Percentiles rank a stretch among this genome's conserved stretches.
phyloP scores from a whole-genome alignment of 2,113 vertebrate species.

The Trichechus manatus region DNA sequence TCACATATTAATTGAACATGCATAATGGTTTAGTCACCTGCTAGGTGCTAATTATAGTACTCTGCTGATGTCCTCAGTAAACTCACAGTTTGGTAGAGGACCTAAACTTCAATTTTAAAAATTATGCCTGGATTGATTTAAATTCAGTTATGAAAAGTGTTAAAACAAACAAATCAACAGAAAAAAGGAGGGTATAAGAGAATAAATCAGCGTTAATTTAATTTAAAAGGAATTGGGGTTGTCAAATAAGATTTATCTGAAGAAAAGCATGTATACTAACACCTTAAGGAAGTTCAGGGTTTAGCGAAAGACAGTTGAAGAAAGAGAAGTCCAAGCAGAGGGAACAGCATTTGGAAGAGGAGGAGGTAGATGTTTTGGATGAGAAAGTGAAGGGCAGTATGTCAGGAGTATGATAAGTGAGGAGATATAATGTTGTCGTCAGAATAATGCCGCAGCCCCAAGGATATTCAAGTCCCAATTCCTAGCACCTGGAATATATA shows the following conservation, averaged over 20 bases:
- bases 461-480: too few species aligned
- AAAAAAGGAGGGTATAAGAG: background rate
- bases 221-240: background rate
- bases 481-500: too few species aligned
- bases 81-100: background rate
- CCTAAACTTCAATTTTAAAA: background rate
- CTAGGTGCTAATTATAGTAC: background rate
- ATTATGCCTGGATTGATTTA: background rate
- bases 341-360: background rate
- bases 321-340: background rate
- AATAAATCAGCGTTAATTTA: background rate
- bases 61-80: background rate
- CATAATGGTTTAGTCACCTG: background rate
- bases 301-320: background rate
- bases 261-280: background rate
- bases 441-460: background rate
- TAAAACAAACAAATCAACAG: background rate
- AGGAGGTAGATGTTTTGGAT: background rate
- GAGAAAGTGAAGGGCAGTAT: fast-evolving
- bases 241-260: background rate
- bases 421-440: background rate
- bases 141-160: background rate
- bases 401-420: too few species aligned
- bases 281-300: background rate
- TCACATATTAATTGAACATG: background rate